Percentiles rank a stretch among this genome's conserved stretches.
Evolutionary conservation across 2,888 invertebrate species (phyloP).

Genomic region (Cataglyphis cursor): DNA sequence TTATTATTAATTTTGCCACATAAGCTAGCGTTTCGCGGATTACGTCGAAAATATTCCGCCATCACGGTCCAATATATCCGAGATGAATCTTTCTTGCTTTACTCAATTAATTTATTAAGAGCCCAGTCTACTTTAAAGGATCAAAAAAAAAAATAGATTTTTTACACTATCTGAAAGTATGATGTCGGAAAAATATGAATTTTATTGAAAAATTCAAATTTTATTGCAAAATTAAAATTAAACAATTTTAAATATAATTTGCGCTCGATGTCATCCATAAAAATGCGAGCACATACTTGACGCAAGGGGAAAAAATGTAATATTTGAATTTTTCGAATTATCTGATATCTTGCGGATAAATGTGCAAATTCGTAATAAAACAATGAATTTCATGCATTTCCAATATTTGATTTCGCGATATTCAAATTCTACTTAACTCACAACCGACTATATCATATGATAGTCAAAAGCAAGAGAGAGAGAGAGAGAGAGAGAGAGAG

Average conservation of each 20-base stretch:
- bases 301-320: background rate
- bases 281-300: background rate
- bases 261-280: background rate
- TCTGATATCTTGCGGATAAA: background rate
- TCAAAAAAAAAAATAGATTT: too few relatives aligned
- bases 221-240: too few relatives aligned
- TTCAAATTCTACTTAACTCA: background rate
- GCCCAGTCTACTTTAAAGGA: too few relatives aligned
- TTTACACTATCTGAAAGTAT: too few relatives aligned
- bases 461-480: background rate
- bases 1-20: constrained; percentile 46
- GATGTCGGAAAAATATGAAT: too few relatives aligned
- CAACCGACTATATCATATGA: background rate
- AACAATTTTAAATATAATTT: background rate
- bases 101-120: background rate
- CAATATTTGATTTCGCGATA: background rate
- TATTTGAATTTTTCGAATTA: background rate
- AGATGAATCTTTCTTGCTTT: constrained; percentile 9
- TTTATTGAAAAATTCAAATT: too few relatives aligned
- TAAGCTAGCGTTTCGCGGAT: constrained; percentile 34
- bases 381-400: background rate
- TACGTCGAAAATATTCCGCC: background rate
- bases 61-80: background rate
- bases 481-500: background rate
- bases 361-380: constrained; percentile 2